Base-by-base conservation (phyloP, 2,113 vertebrate genomes). In the Castor canadensis region DNA sequence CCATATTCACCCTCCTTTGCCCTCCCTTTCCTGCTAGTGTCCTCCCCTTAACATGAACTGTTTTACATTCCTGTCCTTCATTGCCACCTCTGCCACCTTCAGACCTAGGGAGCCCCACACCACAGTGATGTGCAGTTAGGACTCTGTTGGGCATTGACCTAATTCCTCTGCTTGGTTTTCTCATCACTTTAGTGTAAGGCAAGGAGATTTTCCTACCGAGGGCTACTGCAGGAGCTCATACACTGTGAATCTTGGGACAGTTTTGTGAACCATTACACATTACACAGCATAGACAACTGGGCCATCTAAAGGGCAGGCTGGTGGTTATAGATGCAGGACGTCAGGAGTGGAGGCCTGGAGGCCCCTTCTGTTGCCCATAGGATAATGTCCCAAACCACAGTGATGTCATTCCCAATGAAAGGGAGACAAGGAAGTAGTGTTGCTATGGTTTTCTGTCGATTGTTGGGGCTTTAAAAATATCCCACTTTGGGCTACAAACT, bases 281-380 rank as follows among this genome's bases (percentile, higher is more conserved):
- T 7, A 4, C 16, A 56, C n/a, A 30, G 49, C 11, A 1, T 5
- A 12, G 56, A 20, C 8, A 43, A 22, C n/a, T 16, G 2, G 11
- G 54, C 30, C 62, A 11, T 10, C 58, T 15, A 2, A 56, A 10
- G 38, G 22, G 30, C 1, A 1, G n/a, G 22, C 35, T 13, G n/a
- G 1, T 10, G 12, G 4, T 19, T 9, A 0, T 13, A 17, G 35
- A 12, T 4, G 6, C 54, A 73, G 67, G 24, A 73, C 7, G 9
- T 22, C 26, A 40, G 47, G 6, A 17, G 43, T 20, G 12, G 58
- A 40, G 40, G 2, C 26, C 83, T 9, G 26, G 54, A 30, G 28
- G 30, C 32, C 64, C 26, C 30, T 40, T 28, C 76, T 66, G 88
- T 45, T 17, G 11, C 20, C 28, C n/a, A 9, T 35, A 67, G 26